Percentiles rank a stretch among this genome's conserved stretches.
Conservation (phyloP, 2,888 invertebrate species). For the Acrobeloides nanus region DNA sequence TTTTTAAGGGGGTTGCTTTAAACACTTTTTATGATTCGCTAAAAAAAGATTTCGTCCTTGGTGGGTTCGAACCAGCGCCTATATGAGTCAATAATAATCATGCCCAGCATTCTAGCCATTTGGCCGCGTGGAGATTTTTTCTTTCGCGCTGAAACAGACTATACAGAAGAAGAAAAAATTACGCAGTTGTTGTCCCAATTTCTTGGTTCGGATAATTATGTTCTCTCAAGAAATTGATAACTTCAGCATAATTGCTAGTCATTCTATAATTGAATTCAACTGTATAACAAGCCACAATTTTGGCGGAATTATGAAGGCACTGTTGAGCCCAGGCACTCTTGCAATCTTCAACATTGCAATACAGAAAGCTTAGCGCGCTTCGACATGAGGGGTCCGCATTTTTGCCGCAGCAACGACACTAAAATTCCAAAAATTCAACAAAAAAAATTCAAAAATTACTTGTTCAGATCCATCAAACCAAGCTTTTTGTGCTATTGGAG, state of each 20-base stretch:
- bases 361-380: slow-evolving; percentile 29
- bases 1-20: too few species aligned
- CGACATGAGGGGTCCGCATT: slow-evolving; percentile 24
- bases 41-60: too few species aligned
- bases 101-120: too few species aligned
- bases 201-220: slow-evolving; percentile 49
- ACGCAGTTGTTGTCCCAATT: too few species aligned
- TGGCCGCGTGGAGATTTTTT: too few species aligned
- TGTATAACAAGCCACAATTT: slow-evolving; percentile 48
- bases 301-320: slow-evolving; percentile 49
- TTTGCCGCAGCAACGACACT: slow-evolving; percentile 30
- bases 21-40: too few species aligned
- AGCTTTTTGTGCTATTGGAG: slow-evolving; percentile 38
- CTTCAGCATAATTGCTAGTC: slow-evolving; percentile 41
- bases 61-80: too few species aligned
- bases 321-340: slow-evolving; percentile 52
- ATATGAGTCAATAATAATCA: too few species aligned
- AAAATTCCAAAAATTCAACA: too few species aligned
- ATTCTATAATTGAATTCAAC: slow-evolving; percentile 51
- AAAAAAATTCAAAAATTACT: slow-evolving; percentile 12
- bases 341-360: slow-evolving; percentile 50
- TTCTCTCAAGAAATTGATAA: slow-evolving; percentile 39
- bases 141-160: too few species aligned
- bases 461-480: slow-evolving; percentile 48
- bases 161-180: too few species aligned